Base-by-base conservation (phyloP, 2,113 vertebrate species). In the Dasyprocta punctata region DNA sequence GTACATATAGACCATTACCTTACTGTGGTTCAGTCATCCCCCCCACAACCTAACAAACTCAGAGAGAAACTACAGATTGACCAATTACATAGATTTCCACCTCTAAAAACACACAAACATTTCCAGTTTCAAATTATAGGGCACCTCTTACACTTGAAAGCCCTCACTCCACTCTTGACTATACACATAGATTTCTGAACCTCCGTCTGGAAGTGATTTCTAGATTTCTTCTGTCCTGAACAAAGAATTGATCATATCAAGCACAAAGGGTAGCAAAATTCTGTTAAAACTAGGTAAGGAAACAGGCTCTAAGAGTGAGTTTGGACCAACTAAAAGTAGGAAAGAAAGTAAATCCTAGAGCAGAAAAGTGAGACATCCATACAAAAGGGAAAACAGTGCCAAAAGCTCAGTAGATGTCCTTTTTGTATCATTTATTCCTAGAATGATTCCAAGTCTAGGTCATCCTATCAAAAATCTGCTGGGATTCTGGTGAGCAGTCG, bases 341-440 rank as follows among this genome's bases (percentile, higher is more conserved):
- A 71, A 73, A 73, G 22, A 9, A 73, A 41, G 20, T 73, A 20
- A 20, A 24, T 11, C n/a, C 7, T 41, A 41, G 3, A 73, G 8
- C 0, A 9, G 2, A 3, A 41, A 4, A 3, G 38, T 26, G 22
- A 22, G 20, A 12, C 22, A 41, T 41, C 67, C 4, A 24, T 41
- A 8, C 3, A 73, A 41, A 0, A 41, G 20, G 9, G n/a, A 71
- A 71, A 12, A 38, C n/a, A 71, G 9, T 71, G 69, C 20, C 69
- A 41, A 20, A 73, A 41, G 5, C 38, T 73, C n/a, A 26, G 8
- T 73, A 9, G 38, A 5, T n/a, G 7, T 41, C 38, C 10, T 73
- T 67, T 36, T 36, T 17, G 63, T 67, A 17, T n/a, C 33, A 67
- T 14, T 30, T 14, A 67, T 33, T 36, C 4, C 16, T 17, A 36